phyloP scores from a whole-genome alignment of 1,140 invertebrate genomes.

The Anadara kagoshimensis region DNA sequence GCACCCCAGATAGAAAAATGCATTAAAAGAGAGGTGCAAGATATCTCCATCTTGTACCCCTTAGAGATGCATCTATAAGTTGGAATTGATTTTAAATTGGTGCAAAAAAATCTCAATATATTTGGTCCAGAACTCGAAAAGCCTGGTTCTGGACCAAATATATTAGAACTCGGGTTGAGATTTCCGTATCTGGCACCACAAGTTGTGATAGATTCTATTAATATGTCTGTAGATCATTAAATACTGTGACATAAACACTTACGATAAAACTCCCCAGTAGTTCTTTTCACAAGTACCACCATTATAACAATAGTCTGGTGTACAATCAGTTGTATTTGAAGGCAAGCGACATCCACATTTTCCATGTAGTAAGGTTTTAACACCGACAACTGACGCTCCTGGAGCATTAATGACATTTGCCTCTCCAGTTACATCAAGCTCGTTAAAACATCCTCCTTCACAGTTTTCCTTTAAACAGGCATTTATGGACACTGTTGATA shows the following conservation, averaged over 20 bases:
- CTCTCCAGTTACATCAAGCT: conserved; percentile 81
- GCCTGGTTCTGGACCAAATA: too few relatives aligned
- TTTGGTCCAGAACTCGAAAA: too few relatives aligned
- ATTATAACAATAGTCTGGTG: conserved; percentile 93
- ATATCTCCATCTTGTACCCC: too few relatives aligned
- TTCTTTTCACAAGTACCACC: conserved; percentile 87
- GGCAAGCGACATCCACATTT: conserved; percentile 79
- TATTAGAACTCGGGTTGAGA: too few relatives aligned
- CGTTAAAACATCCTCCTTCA: conserved; percentile 89
- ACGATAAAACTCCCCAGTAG: conserved; percentile 87
- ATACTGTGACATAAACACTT: conserved; percentile 22
- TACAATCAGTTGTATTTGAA: conserved; percentile 79
- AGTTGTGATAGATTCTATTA: too few relatives aligned
- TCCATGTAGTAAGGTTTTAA: conserved; percentile 89
- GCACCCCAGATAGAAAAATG: too few relatives aligned
- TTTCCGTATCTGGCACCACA: too few relatives aligned
- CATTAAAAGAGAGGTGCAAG: too few relatives aligned
- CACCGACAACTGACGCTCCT: conserved; percentile 95
- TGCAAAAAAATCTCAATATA: too few relatives aligned
- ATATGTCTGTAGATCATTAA: too few relatives aligned
- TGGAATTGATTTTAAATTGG: too few relatives aligned
- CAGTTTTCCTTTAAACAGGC: conserved; percentile 96
- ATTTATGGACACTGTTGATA: conserved; percentile 97
- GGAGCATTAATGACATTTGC: conserved; percentile 98
- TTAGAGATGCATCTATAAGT: too few relatives aligned